Percentiles rank a stretch among this genome's conserved stretches.
Conservation (phyloP, 2,113 vertebrate species). For the Pterocles orientalis region DNA sequence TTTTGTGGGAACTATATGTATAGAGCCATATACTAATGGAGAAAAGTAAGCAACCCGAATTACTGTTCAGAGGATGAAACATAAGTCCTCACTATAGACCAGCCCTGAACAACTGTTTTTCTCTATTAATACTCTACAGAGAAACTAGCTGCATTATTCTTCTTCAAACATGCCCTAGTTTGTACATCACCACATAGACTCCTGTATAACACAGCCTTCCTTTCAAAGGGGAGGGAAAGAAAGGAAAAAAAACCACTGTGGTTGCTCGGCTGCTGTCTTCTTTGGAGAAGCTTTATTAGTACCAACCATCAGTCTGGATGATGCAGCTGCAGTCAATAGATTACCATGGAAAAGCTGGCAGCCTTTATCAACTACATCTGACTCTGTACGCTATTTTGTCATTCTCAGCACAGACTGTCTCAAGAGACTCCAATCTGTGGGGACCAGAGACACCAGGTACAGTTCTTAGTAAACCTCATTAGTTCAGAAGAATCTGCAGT, state of each 20-base stretch:
- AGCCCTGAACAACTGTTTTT: background rate
- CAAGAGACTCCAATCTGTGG: background rate
- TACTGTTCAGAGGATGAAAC: background rate
- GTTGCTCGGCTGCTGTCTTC: background rate
- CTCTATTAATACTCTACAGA: background rate
- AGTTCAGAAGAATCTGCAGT: background rate
- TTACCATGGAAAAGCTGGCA: background rate
- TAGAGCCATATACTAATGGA: background rate
- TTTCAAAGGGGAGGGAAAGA: background rate
- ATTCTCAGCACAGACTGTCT: background rate
- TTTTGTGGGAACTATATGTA: background rate
- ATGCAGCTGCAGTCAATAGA: background rate
- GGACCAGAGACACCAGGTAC: background rate
- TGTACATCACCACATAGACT: background rate
- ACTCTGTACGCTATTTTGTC: background rate
- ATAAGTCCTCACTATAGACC: background rate
- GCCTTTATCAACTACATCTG: background rate
- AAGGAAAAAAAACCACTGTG: background rate
- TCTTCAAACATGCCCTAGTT: background rate
- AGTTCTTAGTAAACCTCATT: background rate
- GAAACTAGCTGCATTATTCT: background rate
- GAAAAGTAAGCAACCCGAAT: background rate
- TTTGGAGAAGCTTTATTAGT: background rate
- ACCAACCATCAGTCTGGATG: background rate
- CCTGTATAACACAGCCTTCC: background rate